Base-by-base conservation (phyloP, 2,888 invertebrate genomes). In the Nasonovia ribisnigri region DNA sequence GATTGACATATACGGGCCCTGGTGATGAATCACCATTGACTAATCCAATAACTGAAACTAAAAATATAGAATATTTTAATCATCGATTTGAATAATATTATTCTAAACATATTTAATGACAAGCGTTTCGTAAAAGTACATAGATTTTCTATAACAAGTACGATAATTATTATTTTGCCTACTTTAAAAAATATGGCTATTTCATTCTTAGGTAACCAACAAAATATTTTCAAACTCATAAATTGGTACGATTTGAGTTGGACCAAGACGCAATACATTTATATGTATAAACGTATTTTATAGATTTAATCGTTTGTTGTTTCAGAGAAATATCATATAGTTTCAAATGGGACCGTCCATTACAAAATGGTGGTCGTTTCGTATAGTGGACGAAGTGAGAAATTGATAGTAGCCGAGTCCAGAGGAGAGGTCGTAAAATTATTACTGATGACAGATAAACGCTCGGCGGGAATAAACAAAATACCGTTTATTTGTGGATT, bases 1-100 rank as follows among this genome's bases (percentile, higher is more conserved):
- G 90, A 60, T 67, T 90, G 48, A 90, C 60, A 60, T 93, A 93
- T 10, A 93, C 93, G n/a, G 93, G 93, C 0, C 93, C 93, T 4
- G 57, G 84, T n/a, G 92, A 4, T 11, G 92, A 92, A 20, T 93
- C 90, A 6, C 51, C 89, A 0, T 42, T 67, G 48, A 46, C 93
- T n/a, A 86, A 48, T 42, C 90, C 86, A 29, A 87, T 42, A 4
- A n/a, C n/a, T 13, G 51, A 67, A 36, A 48, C 93, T 93, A 67
- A 90, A 54, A 93, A 93, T 16, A 84, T 11, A 36, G 16, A 43
- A 57, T 2, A 77, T 20, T 36, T 20, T 77, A 77, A 77, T 36
- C 1, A 77, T 36, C 3, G 3, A 8, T 42, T 36, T 36, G 0
- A 77, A 42, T 51, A 77, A 36, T 46, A 46, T 77, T 77, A 36